Base-by-base conservation (phyloP, 1,140 invertebrate genomes). In the Phymorhynchus buccinoides region DNA sequence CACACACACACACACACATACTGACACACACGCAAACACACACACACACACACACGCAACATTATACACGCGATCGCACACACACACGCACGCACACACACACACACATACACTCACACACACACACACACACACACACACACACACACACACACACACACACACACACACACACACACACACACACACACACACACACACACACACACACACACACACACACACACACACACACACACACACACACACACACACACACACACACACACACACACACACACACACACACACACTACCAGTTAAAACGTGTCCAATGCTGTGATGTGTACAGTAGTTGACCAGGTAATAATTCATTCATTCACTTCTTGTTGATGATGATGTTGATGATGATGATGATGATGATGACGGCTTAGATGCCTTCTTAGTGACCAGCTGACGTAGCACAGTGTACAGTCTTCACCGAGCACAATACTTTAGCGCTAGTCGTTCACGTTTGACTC, bases 41-140 rank as follows among this genome's bases (percentile, higher is more conserved):
- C 83, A 68, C 52, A 52, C 27, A 78, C 79, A 44, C 77, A 78
- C 14, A 78, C 42, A 42, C 73, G 30, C 66, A 83, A n/a, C n/a
- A n/a, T n/a, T n/a, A n/a, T n/a, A n/a, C n/a, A n/a, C n/a, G n/a
- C 62, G n/a, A 16, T 7, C 62, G n/a, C 62, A 27, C 62, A 71
- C 12, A 37, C 22, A 27, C 62, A 35, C 68, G n/a, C 56, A 18
- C n/a, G 35, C 68, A 18, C n/a, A 32, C 30, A 35, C 6, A 37
- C 68, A 35, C 68, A 27, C 62, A 66, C 62, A n/a, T 22, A 66
- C 14, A 66, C 27, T 27, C 27, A 68, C 27, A 68, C 1, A 27
- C 14, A 1, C 7, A 68, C 30, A 73, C 68, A 73, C 41, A 84
- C 32, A 79, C 83, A 68, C 52, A 52, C 27, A 78, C 79, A 44